phyloP scores from a whole-genome alignment of 2,888 invertebrate species.

The Lamellibrachia columna region DNA sequence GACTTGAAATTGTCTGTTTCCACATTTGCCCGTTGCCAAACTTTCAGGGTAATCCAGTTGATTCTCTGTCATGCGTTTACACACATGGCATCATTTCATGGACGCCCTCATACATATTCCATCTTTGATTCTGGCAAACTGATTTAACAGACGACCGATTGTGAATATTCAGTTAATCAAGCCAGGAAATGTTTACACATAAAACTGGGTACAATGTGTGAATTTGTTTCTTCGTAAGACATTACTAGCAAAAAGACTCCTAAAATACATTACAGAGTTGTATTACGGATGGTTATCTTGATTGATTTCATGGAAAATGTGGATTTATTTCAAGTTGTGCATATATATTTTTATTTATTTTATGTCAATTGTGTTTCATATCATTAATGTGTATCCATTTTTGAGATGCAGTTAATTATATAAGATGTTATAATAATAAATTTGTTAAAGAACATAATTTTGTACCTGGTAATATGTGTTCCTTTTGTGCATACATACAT shows the following conservation, averaged over 20 bases:
- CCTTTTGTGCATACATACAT: neutral
- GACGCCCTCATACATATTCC: neutral
- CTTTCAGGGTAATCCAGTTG: neutral
- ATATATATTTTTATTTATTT: too few species aligned
- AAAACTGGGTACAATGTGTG: neutral
- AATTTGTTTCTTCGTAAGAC: neutral
- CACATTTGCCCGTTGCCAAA: neutral
- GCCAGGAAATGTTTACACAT: neutral
- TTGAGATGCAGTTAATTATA: too few species aligned
- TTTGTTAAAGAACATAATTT: too few species aligned
- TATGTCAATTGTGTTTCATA: too few species aligned
- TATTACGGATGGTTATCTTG: neutral
- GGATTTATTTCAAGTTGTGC: too few species aligned
- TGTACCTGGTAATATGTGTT: too few species aligned
- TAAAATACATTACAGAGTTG: neutral
- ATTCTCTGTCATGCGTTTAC: neutral
- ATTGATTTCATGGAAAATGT: too few species aligned
- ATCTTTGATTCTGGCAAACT: neutral
- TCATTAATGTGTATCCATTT: too few species aligned
- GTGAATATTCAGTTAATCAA: neutral
- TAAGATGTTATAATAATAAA: too few species aligned
- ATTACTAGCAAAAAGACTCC: neutral
- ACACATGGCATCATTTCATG: neutral
- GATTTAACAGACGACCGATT: neutral
- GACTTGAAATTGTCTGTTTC: neutral